Evolutionary conservation across 53 echinoderm and acorn worm genomes (phyloP), one percentile per base, ranked within the genome.

Genomic region (Paracentrotus lividus): DNA sequence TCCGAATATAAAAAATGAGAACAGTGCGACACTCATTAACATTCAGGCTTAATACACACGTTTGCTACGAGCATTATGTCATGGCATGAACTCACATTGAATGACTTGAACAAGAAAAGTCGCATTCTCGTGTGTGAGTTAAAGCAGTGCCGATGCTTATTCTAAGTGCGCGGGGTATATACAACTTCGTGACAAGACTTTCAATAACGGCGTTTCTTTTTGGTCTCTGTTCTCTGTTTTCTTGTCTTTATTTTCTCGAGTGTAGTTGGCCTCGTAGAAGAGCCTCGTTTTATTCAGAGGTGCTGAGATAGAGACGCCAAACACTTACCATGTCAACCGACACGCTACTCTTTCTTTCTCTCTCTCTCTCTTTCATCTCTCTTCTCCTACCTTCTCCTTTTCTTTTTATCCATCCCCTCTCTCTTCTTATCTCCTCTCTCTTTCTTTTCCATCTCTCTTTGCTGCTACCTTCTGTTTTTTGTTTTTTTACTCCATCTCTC

Each of bases 241-340:
- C 27, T 81, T 47, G 18, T 47, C 7, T 81, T 57, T n/a, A n/a
- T n/a, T 77, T 81, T 81, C 9, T 81, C 9, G 81, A 81, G 81
- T 45, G 10, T 8, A 81, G 26, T 81, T 81, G 81, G 81, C 81
- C 81, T 81, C 47, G 33, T 44, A n/a, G 47, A n/a, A n/a, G 24
- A 81, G 47, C 33, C 9, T 81, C 20, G 24, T 47, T 44, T 81
- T 81, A 81, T 81, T 81, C 81, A 13, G n/a, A 81, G 47, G 81
- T 81, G 81, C 81, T 47, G 47, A 47, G 81, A 81, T 47, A 47
- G 13, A 81, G 81, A 81, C 42, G 47, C 47, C 81, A 81, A 81
- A 81, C 81, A 81, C 81, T 81, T 81, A 81, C 47, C 21, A 4
- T 81, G 49, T 44, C 81, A 81, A 47, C 45, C 47, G 47, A 81